Percentiles rank a stretch among this genome's conserved stretches.
Conservation (phyloP, 2,888 invertebrate species). For the Drosophila neotestacea region DNA sequence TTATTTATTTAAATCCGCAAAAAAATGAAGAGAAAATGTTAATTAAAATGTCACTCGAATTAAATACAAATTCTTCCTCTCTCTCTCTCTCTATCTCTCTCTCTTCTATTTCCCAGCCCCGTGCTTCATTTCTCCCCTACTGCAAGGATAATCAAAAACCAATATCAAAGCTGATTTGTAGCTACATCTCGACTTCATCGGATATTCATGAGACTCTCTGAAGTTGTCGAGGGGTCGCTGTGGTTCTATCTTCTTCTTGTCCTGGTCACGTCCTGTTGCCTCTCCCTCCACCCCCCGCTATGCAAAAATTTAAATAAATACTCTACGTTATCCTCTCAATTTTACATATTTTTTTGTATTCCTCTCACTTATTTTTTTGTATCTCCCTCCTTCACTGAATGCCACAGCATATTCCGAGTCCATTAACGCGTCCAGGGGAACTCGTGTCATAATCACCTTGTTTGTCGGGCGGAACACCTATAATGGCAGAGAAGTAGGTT, state of each 20-base stretch:
- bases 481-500: conserved; percentile 41
- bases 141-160: conserved; percentile 67
- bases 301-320: conserved; percentile 71
- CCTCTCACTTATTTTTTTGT: not conserved
- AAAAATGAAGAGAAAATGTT: conserved; percentile 52
- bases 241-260: conserved; percentile 19
- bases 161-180: conserved; percentile 67
- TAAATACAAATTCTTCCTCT: not conserved
- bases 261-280: conserved; percentile 63
- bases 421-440: conserved; percentile 69
- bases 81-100: not conserved
- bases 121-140: too few species aligned
- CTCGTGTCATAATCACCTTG: conserved; percentile 76
- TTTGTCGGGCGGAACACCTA: conserved; percentile 73
- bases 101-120: too few species aligned
- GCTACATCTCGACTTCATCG: conserved; percentile 51
- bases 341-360: conserved; percentile 33
- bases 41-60: conserved; percentile 66
- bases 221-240: conserved; percentile 20
- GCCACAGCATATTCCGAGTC: conserved; percentile 60
- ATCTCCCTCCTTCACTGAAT: conserved; percentile 5
- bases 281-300: conserved; percentile 37
- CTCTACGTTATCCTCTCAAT: conserved; percentile 47
- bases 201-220: conserved; percentile 66
- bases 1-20: conserved; percentile 38